phyloP scores from a whole-genome alignment of 2,888 invertebrate species.

The Volucella inanis region DNA sequence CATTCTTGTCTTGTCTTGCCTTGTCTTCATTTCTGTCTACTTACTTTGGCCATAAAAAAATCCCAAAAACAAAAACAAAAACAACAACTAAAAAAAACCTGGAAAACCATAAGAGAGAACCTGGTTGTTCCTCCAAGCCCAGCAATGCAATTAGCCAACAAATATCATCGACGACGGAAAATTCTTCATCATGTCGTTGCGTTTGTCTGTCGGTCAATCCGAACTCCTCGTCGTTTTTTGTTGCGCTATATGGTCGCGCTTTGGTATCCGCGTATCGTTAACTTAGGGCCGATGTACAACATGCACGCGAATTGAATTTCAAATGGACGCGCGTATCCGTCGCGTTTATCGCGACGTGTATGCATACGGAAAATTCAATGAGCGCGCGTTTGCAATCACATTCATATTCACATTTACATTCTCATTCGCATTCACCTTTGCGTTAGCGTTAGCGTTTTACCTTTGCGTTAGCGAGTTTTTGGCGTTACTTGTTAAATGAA shows the following conservation, averaged over 20 bases:
- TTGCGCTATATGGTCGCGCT: conserved; percentile 5
- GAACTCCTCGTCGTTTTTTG: not conserved
- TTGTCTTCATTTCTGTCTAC: conserved; percentile 73
- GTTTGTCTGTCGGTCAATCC: conserved; percentile 11
- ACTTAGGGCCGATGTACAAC: conserved; percentile 74
- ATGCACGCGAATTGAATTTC: conserved; percentile 74
- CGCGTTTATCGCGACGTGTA: conserved; percentile 43
- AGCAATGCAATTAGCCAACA: not conserved
- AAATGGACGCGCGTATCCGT: conserved; percentile 73
- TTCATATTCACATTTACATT: no score
- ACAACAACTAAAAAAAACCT: conserved; percentile 6
- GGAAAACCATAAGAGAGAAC: conserved; percentile 19
- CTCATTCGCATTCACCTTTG: no score
- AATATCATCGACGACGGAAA: conserved; percentile 58
- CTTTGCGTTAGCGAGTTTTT: conserved; percentile 32
- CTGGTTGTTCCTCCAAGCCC: not conserved
- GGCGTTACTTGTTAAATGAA: conserved; percentile 69
- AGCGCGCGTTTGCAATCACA: conserved; percentile 22
- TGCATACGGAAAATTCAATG: conserved; percentile 48
- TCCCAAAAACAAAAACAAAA: not conserved
- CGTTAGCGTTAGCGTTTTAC: no score
- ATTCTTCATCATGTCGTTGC: conserved; percentile 64
- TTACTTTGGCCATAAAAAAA: conserved; percentile 64
- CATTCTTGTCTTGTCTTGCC: conserved; percentile 68
- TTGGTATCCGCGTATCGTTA: conserved; percentile 59